Base-by-base conservation (phyloP, 1,140 invertebrate genomes). In the Tetramorium alpestre region DNA sequence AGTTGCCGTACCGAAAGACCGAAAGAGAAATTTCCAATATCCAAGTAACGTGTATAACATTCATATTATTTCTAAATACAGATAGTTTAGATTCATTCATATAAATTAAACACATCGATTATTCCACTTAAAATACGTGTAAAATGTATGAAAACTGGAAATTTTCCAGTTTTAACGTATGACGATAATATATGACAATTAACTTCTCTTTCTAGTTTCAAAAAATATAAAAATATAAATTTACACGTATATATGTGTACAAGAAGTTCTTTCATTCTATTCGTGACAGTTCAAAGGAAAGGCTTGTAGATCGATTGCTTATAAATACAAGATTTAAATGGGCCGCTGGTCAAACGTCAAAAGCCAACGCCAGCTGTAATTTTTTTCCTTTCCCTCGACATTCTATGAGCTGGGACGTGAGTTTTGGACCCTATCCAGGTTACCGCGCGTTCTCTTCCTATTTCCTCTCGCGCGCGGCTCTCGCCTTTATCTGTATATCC, bases 381-480 rank as follows among this genome's bases (percentile, higher is more conserved):
- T 69, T 81, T 69, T 81, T 69, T 60, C 49, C 85, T 58, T 86
- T 69, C 64, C 8, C 54, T 86, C 64, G 10, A 69, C 11, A 58
- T 73, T 84, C n/a, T 49, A 60, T 7, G 54, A 73, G 25, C 22
- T 81, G 22, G 54, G 11, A 84, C 44, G 41, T 3, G 54, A 84
- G 54, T 73, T 84, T 84, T 84, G 80, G 69, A 84, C 13, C 28
- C 41, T 75, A 62, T 84, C 80, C 69, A 84, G 69, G 69, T 84
- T 84, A 28, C 80, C 80, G 51, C 18, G 51, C 51, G 10, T 73
- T 84, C 80, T 75, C 60, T 60, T 49, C 47, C 41, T 86, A 69
- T 64, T 87, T 69, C 67, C 22, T 58, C 49, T 16, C 33, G 60
- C 60, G 2, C 22, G 16, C 51, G 49, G 56, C 28, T 18, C 49